These are phyloP conservation scores for Caenorhabditis sp. DNA, from an alignment of 2,888 invertebrate species.

Conservation along the genomic window DNA sequence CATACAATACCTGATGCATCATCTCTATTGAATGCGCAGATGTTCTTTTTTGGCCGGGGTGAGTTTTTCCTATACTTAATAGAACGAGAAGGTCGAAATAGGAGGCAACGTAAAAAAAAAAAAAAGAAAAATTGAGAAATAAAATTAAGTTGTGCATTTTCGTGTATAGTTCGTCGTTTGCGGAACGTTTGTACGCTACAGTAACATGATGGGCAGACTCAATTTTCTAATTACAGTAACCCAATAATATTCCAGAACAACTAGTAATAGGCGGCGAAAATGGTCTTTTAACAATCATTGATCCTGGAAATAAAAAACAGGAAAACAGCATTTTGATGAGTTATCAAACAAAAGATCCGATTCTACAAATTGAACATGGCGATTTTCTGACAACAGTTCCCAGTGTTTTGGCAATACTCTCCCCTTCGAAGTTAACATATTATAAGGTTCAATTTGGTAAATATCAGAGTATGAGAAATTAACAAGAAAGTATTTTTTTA, in stretches of 20 bases:
- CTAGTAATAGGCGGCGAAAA: slow-evolving; percentile 44
- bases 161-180: neutral
- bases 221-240: too few species aligned
- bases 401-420: slow-evolving; percentile 23
- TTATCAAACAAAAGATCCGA: slow-evolving; percentile 26
- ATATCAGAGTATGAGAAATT: neutral
- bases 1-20: slow-evolving; percentile 26
- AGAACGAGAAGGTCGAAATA: too few species aligned
- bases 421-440: slow-evolving; percentile 21
- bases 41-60: slow-evolving; percentile 33
- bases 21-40: slow-evolving; percentile 7
- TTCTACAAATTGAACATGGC: slow-evolving; percentile 29
- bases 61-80: too few species aligned
- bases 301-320: slow-evolving; percentile 25
- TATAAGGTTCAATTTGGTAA: slow-evolving; percentile 22
- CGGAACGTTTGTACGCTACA: neutral
- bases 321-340: slow-evolving; percentile 15
- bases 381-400: slow-evolving; percentile 21
- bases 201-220: too few species aligned
- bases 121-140: neutral
- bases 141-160: neutral
- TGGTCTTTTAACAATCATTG: slow-evolving; percentile 42
- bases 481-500: neutral
- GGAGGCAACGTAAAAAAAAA: too few species aligned
- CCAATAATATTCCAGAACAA: slow-evolving; percentile 46